These are phyloP conservation scores for Alfaro cultratus DNA, from an alignment of 2,797 vertebrate genomes.

Conservation along the genomic window DNA sequence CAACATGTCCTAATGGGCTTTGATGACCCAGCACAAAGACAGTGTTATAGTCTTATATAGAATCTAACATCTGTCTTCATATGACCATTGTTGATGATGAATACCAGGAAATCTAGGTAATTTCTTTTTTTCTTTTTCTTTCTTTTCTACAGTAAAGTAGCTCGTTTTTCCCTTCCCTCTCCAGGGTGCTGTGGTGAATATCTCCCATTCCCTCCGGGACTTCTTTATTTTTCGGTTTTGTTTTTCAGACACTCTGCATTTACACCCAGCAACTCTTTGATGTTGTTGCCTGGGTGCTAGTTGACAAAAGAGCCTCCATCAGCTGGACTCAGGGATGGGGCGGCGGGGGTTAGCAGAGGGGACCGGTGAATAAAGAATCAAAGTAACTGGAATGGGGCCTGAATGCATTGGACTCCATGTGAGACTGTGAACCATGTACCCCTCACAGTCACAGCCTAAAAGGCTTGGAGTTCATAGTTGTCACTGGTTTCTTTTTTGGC, in stretches of 20 bases:
- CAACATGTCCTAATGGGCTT: constrained; percentile 73
- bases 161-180: constrained; percentile 47
- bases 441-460: constrained; percentile 56
- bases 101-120: constrained; percentile 53
- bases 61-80: constrained; percentile 68
- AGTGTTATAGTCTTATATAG: constrained; percentile 67
- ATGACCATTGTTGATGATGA: constrained; percentile 74
- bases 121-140: constrained; percentile 21
- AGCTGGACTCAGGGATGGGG: constrained; percentile 82
- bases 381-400: constrained; percentile 79
- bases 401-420: constrained; percentile 81
- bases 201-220: constrained; percentile 83
- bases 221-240: constrained; percentile 76
- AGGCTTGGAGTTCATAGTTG: constrained; percentile 69
- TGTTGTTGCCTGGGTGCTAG: constrained; percentile 90
- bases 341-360: constrained; percentile 57
- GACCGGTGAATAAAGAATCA: constrained; percentile 82
- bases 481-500: constrained; percentile 54
- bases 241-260: constrained; percentile 76
- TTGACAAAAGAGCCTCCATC: constrained; percentile 85
- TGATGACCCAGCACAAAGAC: constrained; percentile 75
- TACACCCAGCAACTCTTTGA: constrained; percentile 87
- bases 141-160: constrained; percentile 36
- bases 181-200: constrained; percentile 80
- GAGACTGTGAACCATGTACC: constrained; percentile 77